phyloP scores from a whole-genome alignment of 2,888 invertebrate species.

The Artemia sinica region DNA sequence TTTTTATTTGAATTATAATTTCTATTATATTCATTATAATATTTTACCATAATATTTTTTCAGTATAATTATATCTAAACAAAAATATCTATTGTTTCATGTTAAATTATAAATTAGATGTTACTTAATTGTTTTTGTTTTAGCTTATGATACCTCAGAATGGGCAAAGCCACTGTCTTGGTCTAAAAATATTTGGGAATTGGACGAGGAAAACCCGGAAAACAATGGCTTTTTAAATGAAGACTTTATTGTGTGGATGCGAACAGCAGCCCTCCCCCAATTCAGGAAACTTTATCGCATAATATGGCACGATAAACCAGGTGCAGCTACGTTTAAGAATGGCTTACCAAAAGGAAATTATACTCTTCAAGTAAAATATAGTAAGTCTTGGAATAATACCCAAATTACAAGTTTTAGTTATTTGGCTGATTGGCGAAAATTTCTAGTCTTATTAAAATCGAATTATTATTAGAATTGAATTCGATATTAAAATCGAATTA shows the following conservation, averaged over 20 bases:
- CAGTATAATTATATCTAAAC: slow-evolving; percentile 12
- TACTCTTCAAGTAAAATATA: slow-evolving; percentile 46
- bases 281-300: slow-evolving; percentile 86
- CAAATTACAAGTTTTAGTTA: neutral
- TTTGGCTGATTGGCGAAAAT: no score
- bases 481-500: no score
- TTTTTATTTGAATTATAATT: neutral
- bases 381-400: slow-evolving; percentile 37
- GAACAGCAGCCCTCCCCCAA: slow-evolving; percentile 88
- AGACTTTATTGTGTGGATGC: slow-evolving; percentile 99
- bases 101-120: neutral
- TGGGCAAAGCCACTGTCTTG: slow-evolving; percentile 63
- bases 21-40: neutral
- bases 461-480: no score
- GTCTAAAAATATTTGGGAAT: slow-evolving; percentile 54
- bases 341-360: slow-evolving; percentile 62
- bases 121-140: slow-evolving; percentile 26
- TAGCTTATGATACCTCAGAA: neutral
- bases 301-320: slow-evolving; percentile 42
- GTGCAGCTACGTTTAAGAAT: slow-evolving; percentile 38
- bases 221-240: slow-evolving; percentile 94
- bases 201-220: slow-evolving; percentile 46
- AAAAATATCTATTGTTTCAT: slow-evolving; percentile 1
- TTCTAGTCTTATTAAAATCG: no score
- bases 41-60: slow-evolving; percentile 8